These are phyloP conservation scores for Chelmon rostratus DNA, from an alignment of 2,797 vertebrate genomes.

Conservation along the genomic window DNA sequence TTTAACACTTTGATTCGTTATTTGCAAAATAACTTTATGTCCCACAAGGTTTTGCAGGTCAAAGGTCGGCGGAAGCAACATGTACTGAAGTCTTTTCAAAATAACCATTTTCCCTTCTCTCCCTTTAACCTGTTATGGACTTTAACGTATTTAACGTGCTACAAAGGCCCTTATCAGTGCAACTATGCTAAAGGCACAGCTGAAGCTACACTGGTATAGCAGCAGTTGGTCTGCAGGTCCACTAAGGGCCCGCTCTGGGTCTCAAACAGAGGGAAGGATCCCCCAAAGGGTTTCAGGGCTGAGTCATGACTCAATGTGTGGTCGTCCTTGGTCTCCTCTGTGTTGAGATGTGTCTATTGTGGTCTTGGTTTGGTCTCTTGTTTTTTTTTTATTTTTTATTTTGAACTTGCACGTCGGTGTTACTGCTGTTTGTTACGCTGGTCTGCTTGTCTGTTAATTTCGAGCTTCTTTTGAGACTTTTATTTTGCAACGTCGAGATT, in stretches of 20 bases:
- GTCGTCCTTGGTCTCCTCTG: slow-evolving; percentile 82
- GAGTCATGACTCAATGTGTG: slow-evolving; percentile 87
- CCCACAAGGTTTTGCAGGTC: slow-evolving; percentile 68
- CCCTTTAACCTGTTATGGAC: slow-evolving; percentile 61
- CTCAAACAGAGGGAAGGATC: slow-evolving; percentile 77
- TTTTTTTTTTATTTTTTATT: slow-evolving; percentile 50
- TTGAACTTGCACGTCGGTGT: slow-evolving; percentile 87
- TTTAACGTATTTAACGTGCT: slow-evolving; percentile 46
- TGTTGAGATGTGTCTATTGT: slow-evolving; percentile 86
- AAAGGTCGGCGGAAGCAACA: slow-evolving; percentile 35
- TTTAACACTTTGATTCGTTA: slow-evolving; percentile 52
- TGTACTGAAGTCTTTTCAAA: slow-evolving; percentile 44
- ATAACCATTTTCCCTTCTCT: slow-evolving; percentile 73
- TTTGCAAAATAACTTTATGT: slow-evolving; percentile 38
- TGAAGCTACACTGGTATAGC: slow-evolving; percentile 60
- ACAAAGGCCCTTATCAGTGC: slow-evolving; percentile 58
- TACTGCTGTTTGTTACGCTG: slow-evolving; percentile 85
- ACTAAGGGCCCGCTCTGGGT: slow-evolving; percentile 69
- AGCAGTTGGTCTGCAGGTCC: slow-evolving; percentile 71
- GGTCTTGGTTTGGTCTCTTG: slow-evolving; percentile 83
- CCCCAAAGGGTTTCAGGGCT: slow-evolving; percentile 80
- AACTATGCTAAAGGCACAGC: slow-evolving; percentile 66
- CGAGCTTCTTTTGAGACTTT: slow-evolving; percentile 81
- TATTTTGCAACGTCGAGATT: slow-evolving; percentile 78
- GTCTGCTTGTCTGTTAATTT: slow-evolving; percentile 87